phyloP scores from a whole-genome alignment of 2,888 invertebrate species.

The Brachypalpus laphriformis region DNA sequence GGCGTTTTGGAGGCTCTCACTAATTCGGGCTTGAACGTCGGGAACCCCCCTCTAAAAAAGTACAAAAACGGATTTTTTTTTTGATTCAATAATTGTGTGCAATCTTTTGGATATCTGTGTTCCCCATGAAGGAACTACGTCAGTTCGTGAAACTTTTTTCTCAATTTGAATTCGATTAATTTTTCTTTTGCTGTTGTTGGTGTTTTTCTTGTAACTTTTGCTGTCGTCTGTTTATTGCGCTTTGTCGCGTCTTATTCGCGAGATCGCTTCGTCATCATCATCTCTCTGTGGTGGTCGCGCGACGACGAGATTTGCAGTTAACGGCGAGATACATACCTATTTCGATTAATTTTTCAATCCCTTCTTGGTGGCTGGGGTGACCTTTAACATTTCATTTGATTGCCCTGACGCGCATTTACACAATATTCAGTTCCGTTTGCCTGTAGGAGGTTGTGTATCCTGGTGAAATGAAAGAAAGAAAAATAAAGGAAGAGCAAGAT shows the following conservation, averaged over 20 bases:
- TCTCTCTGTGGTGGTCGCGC: slow-evolving; percentile 30
- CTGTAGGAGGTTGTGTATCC: not conserved
- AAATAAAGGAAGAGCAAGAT: slow-evolving; percentile 36
- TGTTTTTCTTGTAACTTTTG: not conserved
- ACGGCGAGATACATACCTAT: not conserved
- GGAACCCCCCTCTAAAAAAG: slow-evolving; percentile 3
- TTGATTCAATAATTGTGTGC: not conserved
- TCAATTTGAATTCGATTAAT: slow-evolving; percentile 69
- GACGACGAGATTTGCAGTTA: not conserved
- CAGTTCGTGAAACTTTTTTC: slow-evolving; percentile 43
- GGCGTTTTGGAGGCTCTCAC: slow-evolving; percentile 19
- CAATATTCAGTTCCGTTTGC: slow-evolving; percentile 23
- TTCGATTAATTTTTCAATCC: slow-evolving; percentile 43
- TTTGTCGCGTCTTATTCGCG: slow-evolving; percentile 46
- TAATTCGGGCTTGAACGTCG: slow-evolving; percentile 41
- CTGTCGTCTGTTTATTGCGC: not conserved
- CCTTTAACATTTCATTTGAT: slow-evolving; percentile 58
- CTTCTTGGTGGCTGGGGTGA: slow-evolving; percentile 28
- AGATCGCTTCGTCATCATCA: slow-evolving; percentile 47
- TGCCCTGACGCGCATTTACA: slow-evolving; percentile 2
- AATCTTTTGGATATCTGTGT: slow-evolving; percentile 1
- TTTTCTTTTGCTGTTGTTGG: not conserved
- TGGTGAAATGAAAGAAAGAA: slow-evolving; percentile 39
- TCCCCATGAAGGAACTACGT: slow-evolving; percentile 50
- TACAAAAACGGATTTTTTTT: slow-evolving; percentile 13